Evolutionary conservation across 2,113 vertebrate genomes (phyloP).

Genomic region (Odobenus rosmarus): DNA sequence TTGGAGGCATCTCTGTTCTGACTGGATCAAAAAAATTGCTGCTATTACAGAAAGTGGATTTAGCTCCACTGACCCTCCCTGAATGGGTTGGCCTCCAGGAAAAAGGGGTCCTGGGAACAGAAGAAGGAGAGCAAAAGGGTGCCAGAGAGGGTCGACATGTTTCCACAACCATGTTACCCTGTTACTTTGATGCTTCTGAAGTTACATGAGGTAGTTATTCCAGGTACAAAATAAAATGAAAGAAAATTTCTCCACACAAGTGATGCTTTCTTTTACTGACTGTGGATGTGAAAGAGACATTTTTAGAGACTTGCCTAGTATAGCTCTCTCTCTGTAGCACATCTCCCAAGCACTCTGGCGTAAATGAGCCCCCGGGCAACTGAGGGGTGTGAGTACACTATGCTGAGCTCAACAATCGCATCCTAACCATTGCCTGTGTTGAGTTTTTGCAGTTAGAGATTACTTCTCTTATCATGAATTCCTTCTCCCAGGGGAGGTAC

Average conservation of each 20-base stretch:
- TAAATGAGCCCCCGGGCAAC: background rate
- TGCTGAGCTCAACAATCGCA: background rate
- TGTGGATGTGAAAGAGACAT: background rate
- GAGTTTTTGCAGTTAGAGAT: background rate
- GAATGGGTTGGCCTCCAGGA: background rate
- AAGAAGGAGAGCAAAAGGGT: background rate
- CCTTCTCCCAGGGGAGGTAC: background rate
- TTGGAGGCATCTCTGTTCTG: background rate
- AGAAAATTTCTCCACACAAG: background rate
- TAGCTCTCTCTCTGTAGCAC: background rate
- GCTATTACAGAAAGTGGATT: background rate
- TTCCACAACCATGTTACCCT: background rate
- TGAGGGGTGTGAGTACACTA: rapidly evolving
- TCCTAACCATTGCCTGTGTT: background rate
- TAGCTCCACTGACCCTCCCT: background rate
- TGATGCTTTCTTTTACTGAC: background rate
- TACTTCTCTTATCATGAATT: background rate
- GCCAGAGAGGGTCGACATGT: background rate
- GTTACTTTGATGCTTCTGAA: background rate
- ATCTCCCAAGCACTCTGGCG: background rate
- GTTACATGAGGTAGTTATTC: background rate
- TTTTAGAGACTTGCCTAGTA: background rate
- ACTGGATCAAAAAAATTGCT: background rate
- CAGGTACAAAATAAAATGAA: background rate
- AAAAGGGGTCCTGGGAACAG: background rate